Evolutionary conservation across 53 echinoderm and acorn worm genomes (phyloP).

Genomic region (Apostichopus leukothele): DNA sequence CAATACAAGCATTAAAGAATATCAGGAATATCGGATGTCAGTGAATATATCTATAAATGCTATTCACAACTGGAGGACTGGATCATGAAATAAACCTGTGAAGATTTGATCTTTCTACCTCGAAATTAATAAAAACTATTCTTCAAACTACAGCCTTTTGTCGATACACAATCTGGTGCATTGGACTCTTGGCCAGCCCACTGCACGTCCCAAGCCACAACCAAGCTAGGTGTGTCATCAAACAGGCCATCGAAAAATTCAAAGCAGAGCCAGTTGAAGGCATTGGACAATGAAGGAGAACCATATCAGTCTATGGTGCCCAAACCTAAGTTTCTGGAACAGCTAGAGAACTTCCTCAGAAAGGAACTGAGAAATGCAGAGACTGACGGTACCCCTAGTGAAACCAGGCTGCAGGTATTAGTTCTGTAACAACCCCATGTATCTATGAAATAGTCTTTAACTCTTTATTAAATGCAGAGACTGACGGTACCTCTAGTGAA

Average conservation of each 20-base stretch:
- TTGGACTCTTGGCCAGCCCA: slow-evolving; percentile 98
- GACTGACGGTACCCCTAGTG: slow-evolving; percentile 71
- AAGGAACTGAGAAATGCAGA: slow-evolving; percentile 84
- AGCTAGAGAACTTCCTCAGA: slow-evolving; percentile 87
- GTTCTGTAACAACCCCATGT: background rate
- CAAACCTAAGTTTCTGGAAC: slow-evolving; percentile 93
- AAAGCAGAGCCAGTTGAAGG: slow-evolving; percentile 39
- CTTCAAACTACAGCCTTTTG: slow-evolving; percentile 66
- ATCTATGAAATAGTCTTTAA: no score
- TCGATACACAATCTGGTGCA: slow-evolving; percentile 90
- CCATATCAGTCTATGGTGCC: slow-evolving; percentile 82
- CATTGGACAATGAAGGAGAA: slow-evolving; percentile 51
- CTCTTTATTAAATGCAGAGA: slow-evolving; percentile 45
- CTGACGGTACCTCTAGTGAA: slow-evolving; percentile 73
- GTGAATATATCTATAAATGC: no score
- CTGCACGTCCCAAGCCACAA: slow-evolving; percentile 84
- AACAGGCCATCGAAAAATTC: slow-evolving; percentile 48
- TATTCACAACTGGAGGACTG: no score
- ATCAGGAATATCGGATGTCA: no score
- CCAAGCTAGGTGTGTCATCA: slow-evolving; percentile 66
- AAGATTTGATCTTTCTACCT: background rate
- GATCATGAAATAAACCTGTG: no score
- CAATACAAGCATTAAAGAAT: no score
- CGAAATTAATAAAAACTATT: background rate
- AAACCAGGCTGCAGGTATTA: slow-evolving; percentile 86